Base-by-base conservation (phyloP, 53 echinoderm and acorn worm genomes). In the Echinometra lucunter region DNA sequence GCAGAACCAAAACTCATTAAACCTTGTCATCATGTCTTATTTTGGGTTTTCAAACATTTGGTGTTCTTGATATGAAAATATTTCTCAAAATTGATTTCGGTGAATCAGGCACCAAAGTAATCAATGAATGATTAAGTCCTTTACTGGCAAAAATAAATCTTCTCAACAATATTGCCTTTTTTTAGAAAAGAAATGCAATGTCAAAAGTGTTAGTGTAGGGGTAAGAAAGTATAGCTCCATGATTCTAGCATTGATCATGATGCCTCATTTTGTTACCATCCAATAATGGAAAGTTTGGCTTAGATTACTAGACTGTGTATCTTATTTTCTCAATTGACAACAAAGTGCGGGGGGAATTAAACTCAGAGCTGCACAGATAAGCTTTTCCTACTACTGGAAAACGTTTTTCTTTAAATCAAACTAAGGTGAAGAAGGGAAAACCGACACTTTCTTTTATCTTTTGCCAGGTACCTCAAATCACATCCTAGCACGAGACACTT, bases 81-180 rank as follows among this genome's bases (percentile, higher is more conserved):
- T 92, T 78, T 92, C 92, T 37, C 18, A 78, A 92, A 92, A 92
- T 92, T 92, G 92, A 92, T 92, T 78, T 78, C 32, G 37, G 92
- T 74, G 92, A 92, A 75, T 92, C 92, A 92, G 92, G 92, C 92
- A 92, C 92, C 92, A 92, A 25, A 28, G 78, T 75, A 92, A 92
- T 92, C 92, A 92, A 92, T 92, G 92, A 45, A 78, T 92, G 92
- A 92, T 92, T 75, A 55, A 92, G 74, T 92, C 80, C 92, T 92
- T 92, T 92, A 92, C 42, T 21, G 44, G 80, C 92, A 74, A 92
- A 91, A 91, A 66, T 66, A 91, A 45, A 91, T 67, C 91, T 70
- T 5, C 67, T 60, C 91, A 67, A 45, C 70, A 91, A 44, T 38
- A 45, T 45, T 66, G 91, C 89, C 35, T 89, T 89, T 40, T 70